Conservation (phyloP, 2,113 vertebrate genomes). For the Platichthys stellatus region DNA sequence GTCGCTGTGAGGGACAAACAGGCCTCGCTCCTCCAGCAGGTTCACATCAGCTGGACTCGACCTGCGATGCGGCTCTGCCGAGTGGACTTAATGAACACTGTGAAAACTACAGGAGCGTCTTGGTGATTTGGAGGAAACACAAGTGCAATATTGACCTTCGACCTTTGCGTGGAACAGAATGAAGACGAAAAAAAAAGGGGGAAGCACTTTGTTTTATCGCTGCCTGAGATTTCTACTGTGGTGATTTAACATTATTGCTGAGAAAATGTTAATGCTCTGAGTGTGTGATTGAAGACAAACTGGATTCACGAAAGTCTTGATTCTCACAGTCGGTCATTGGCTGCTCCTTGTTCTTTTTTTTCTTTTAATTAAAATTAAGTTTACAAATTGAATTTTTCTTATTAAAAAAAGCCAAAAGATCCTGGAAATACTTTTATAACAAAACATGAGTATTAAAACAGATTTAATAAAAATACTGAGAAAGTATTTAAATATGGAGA, state of each 20-base stretch:
- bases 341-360: constrained; percentile 9
- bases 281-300: constrained; percentile 10
- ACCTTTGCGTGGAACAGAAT: constrained; percentile 8
- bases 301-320: neutral
- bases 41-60: neutral
- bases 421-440: too few species aligned
- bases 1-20: neutral
- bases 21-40: neutral
- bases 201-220: constrained; percentile 2
- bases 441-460: too few species aligned
- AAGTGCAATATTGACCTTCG: constrained; percentile 46
- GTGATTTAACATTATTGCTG: constrained; percentile 20
- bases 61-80: neutral
- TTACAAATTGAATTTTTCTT: constrained; percentile 1
- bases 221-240: constrained; percentile 9
- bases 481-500: neutral
- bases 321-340: neutral
- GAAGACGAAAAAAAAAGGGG: neutral
- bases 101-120: constrained; percentile 4
- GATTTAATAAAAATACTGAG: too few species aligned
- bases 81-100: constrained; percentile 27
- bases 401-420: too few species aligned
- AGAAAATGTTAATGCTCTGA: neutral
- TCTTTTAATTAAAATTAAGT: constrained; percentile 1
- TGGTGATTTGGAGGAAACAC: neutral